Evolutionary conservation across 53 echinoderm and acorn worm genomes (phyloP), one percentile per base, ranked within the genome.

Genomic region (Zoroaster sp.): DNA sequence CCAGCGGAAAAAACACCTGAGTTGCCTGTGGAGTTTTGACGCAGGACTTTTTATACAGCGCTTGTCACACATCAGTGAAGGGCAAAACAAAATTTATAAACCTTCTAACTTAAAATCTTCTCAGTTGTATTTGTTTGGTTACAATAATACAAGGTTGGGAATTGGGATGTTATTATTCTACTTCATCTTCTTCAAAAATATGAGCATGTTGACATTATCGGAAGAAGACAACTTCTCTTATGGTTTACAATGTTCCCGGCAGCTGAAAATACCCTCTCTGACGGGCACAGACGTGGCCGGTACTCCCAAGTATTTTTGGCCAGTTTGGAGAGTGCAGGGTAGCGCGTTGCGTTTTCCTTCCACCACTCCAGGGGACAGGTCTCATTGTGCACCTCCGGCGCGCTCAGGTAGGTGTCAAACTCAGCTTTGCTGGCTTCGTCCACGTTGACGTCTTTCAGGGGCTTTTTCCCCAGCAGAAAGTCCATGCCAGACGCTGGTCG

Each of bases 231-330:
- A 53, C 78, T 69, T 9, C 88, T n/a, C 36, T 89, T 92, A 2
- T 55, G 21, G 18, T 6, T 77, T 0, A 91, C 87, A 38, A 87
- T 78, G 10, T 91, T 91, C 6, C 87, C 87, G 5, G 78, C 91
- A 5, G 44, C 36, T 12, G 87, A 87, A 53, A 91, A 72, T 23
- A 87, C 78, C 32, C 87, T 39, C 36, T 87, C 91, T 23, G 87
- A 87, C 31, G 87, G n/a, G 91, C 11, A 91, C 91, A 8, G 91
- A 87, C 1, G 91, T 91, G 6, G 78, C 87, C 4, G 79, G 87
- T 3, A 72, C 40, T 1, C 31, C 31, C 14, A 78, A 41, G 68
- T 34, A 70, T 52, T 39, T 35, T 15, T 14, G 0, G 87, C 69
- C 4, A 91, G 4, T 36, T 31, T 30, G 35, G 77, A 18, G 4